A percentile compares a stretch with the other conserved stretches of the same genome.
These are phyloP conservation scores for Sinocyclocheilus anophthalmus DNA, from an alignment of 2,113 vertebrate genomes.

Conservation along the genomic window DNA sequence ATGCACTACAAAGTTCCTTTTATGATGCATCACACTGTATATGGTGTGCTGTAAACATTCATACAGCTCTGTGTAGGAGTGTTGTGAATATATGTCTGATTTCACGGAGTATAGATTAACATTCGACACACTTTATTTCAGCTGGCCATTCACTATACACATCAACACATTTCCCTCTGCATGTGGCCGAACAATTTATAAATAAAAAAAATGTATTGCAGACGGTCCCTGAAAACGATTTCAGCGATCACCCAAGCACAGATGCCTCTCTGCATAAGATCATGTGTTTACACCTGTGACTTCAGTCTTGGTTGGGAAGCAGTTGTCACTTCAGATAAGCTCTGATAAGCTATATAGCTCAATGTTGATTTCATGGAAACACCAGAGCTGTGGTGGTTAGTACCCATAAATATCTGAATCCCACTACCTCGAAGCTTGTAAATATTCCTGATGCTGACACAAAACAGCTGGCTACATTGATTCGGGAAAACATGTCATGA, in stretches of 20 bases:
- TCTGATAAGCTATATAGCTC: neutral
- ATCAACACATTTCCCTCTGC: neutral
- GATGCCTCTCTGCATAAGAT: neutral
- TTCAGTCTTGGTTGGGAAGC: neutral
- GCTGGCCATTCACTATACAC: neutral
- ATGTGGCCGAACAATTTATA: neutral
- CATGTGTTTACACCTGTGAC: neutral
- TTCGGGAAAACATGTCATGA: neutral
- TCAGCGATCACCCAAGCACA: neutral
- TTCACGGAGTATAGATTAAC: neutral
- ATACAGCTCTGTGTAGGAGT: neutral
- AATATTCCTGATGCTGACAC: neutral
- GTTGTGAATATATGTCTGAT: constrained; percentile 3
- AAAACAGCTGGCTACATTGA: neutral
- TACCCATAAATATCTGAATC: neutral
- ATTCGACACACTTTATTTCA: constrained; percentile 4
- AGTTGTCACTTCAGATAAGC: neutral
- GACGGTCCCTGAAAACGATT: neutral
- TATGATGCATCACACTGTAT: neutral
- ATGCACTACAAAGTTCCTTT: neutral
- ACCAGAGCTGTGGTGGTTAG: neutral
- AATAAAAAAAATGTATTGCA: neutral
- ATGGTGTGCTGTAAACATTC: neutral
- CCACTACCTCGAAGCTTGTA: neutral
- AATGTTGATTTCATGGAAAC: neutral